phyloP scores from a whole-genome alignment of 2,888 invertebrate genomes.

The Germaria angustata region DNA sequence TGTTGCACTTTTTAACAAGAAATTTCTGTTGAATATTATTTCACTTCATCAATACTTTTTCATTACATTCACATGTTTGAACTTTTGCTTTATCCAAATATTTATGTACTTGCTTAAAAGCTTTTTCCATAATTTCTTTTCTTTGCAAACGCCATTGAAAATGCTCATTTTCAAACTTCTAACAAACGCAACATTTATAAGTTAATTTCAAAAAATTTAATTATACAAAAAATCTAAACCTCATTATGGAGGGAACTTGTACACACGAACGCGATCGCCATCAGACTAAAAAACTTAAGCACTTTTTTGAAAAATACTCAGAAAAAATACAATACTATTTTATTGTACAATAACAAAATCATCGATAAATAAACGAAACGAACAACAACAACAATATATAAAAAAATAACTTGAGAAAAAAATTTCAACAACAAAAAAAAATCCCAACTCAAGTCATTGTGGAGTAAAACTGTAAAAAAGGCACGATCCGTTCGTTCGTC shows the following conservation, averaged over 20 bases:
- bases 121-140: slow-evolving; percentile 20
- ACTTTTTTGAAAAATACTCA: slow-evolving; percentile 50
- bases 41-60: background rate
- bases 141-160: slow-evolving; percentile 16
- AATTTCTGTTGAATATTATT: background rate
- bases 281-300: slow-evolving; percentile 67
- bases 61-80: background rate
- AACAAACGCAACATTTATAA: background rate
- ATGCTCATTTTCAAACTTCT: slow-evolving; percentile 6
- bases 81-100: slow-evolving; percentile 14
- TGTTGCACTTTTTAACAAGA: background rate
- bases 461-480: slow-evolving; percentile 64
- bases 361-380: slow-evolving; percentile 59
- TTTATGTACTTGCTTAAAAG: slow-evolving; percentile 51
- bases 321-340: slow-evolving; percentile 49
- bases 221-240: slow-evolving; percentile 1
- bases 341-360: slow-evolving; percentile 48
- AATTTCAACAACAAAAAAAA: slow-evolving; percentile 37
- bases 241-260: slow-evolving; percentile 60
- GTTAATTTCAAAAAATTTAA: slow-evolving; percentile 9
- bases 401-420: slow-evolving; percentile 33
- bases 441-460: slow-evolving; percentile 48
- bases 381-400: slow-evolving; percentile 42
- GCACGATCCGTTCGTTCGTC: slow-evolving; percentile 43
- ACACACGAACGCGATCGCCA: slow-evolving; percentile 68